These are phyloP conservation scores for Leiothrix lutea DNA, from an alignment of 2,113 vertebrate genomes.

Conservation along the genomic window DNA sequence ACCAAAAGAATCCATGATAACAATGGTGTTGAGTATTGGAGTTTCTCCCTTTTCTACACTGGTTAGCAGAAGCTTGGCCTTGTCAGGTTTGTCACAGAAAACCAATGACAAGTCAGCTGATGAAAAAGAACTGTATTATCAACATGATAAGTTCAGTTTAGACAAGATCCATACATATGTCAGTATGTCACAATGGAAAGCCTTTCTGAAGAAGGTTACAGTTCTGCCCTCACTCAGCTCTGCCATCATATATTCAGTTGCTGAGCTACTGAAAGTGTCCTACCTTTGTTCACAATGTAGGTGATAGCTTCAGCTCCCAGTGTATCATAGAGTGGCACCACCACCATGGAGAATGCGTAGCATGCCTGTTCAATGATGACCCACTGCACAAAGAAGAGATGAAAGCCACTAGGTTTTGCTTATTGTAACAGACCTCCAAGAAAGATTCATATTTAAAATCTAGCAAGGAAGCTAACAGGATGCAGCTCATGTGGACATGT, in stretches of 20 bases:
- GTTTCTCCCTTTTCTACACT: constrained; percentile 74
- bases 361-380: constrained; percentile 91
- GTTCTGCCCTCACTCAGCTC: background rate
- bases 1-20: constrained; percentile 86
- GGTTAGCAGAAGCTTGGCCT: constrained; percentile 82
- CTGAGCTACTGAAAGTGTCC: background rate
- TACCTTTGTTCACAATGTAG: constrained; percentile 91
- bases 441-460: background rate
- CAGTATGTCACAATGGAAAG: background rate
- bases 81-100: constrained; percentile 89
- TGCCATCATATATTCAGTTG: background rate
- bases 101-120: constrained; percentile 83
- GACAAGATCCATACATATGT: background rate
- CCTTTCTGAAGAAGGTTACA: background rate
- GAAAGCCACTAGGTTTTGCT: background rate
- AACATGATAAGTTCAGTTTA: background rate
- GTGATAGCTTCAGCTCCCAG: constrained; percentile 88
- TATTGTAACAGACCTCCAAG: background rate
- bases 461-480: background rate
- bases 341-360: constrained; percentile 90
- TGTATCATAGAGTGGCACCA: constrained; percentile 93
- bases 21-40: constrained; percentile 77
- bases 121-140: background rate
- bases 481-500: background rate
- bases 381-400: constrained; percentile 79